A percentile compares a stretch with the other conserved stretches of the same genome.
Evolutionary conservation across 2,888 invertebrate genomes (phyloP).

Genomic region (Pseudococcus viburni): DNA sequence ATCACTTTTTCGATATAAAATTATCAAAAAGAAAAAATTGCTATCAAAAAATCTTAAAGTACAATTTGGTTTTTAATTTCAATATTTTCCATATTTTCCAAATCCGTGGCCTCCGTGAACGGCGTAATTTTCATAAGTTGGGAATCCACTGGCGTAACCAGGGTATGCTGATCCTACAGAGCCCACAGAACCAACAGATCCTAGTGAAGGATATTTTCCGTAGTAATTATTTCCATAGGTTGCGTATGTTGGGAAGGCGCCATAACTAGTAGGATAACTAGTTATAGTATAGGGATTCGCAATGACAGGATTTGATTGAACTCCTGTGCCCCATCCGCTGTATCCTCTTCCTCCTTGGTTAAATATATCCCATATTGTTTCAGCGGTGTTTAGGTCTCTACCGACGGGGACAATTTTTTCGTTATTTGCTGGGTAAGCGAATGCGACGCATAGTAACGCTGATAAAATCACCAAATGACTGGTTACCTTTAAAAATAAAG

Average conservation of each 20-base stretch:
- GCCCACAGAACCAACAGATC: neutral
- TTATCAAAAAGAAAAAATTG: neutral
- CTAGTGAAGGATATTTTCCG: neutral
- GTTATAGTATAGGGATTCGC: neutral
- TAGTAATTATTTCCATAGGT: conserved; percentile 45
- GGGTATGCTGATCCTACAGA: neutral
- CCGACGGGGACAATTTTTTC: neutral
- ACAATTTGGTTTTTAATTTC: conserved; percentile 2
- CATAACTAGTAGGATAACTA: conserved; percentile 41
- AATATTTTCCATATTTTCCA: conserved; percentile 64
- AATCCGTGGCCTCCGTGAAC: conserved; percentile 64
- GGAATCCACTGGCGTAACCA: conserved; percentile 34
- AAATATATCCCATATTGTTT: conserved; percentile 62
- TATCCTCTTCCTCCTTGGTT: conserved; percentile 58
- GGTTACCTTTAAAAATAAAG: neutral
- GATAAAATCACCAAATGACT: neutral
- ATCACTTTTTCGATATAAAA: neutral
- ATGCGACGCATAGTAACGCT: neutral
- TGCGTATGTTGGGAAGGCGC: neutral
- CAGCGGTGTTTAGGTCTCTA: conserved; percentile 62
- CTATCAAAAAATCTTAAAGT: neutral
- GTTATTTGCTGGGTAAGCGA: conserved; percentile 13
- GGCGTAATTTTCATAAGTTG: conserved; percentile 66
- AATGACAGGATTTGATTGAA: conserved; percentile 31
- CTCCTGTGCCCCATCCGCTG: conserved; percentile 65